Percentiles rank a stretch among this genome's conserved stretches.
These are phyloP conservation scores for Coboldia fuscipes DNA, from an alignment of 1,140 invertebrate species.

Conservation along the genomic window DNA sequence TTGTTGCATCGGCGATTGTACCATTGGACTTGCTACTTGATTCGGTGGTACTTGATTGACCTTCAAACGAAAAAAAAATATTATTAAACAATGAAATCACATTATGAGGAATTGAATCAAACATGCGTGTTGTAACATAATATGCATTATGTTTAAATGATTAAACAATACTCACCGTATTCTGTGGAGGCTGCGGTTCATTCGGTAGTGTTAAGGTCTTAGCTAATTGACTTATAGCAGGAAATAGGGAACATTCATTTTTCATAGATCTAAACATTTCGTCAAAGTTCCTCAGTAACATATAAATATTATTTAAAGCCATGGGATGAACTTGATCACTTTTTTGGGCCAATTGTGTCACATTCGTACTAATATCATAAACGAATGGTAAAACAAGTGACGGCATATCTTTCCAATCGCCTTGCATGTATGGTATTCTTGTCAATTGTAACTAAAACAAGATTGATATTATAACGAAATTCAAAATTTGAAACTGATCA, in stretches of 20 bases:
- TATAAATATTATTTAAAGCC: slow-evolving; percentile 36
- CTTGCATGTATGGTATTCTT: slow-evolving; percentile 34
- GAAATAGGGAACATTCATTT: slow-evolving; percentile 68
- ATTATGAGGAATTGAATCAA: slow-evolving; percentile 15
- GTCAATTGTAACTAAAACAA: slow-evolving; percentile 60
- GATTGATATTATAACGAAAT: slow-evolving; percentile 1
- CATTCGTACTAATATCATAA: slow-evolving; percentile 68
- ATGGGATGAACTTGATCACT: slow-evolving; percentile 37
- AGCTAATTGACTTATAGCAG: slow-evolving; percentile 66
- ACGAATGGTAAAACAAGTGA: slow-evolving; percentile 70
- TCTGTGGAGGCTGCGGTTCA: slow-evolving; percentile 28
- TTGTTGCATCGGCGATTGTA: slow-evolving; percentile 25
- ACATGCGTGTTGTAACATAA: slow-evolving; percentile 4
- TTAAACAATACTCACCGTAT: background rate
- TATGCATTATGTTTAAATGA: background rate
- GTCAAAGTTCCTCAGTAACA: slow-evolving; percentile 40
- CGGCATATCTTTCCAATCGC: slow-evolving; percentile 42
- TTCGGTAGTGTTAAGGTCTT: slow-evolving; percentile 53
- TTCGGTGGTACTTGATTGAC: slow-evolving; percentile 25
- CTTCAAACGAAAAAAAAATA: no score
- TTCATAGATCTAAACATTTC: slow-evolving; percentile 34
- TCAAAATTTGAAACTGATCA: slow-evolving; percentile 1
- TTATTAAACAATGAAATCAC: slow-evolving; percentile 19
- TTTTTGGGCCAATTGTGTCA: slow-evolving; percentile 67
- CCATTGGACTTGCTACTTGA: slow-evolving; percentile 30